Base-by-base conservation (phyloP, 2,113 vertebrate species). In the Malaclemys terrapin region DNA sequence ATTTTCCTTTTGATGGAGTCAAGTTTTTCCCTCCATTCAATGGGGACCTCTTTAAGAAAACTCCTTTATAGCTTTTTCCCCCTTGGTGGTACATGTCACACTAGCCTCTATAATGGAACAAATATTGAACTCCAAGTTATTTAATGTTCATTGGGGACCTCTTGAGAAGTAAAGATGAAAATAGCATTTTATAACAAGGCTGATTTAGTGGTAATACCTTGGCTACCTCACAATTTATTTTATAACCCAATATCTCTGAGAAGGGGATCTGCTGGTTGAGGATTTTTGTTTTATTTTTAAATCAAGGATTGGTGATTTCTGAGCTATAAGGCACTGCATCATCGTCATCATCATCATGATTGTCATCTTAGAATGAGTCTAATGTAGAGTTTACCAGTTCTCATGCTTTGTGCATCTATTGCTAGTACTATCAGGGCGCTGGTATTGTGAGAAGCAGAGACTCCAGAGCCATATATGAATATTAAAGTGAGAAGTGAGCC, bases 21-120 rank as follows among this genome's bases (percentile, higher is more conserved):
- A 88, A 7, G 3, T 47, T 35, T 95, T 92, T 92, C 65, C 42
- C 49, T 80, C 12, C 1, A 59, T 27, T 88, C 57, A 91, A 1
- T 76, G 8, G 84, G 16, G 49, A 52, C 4, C 4, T 88, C 84
- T 86, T 94, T 82, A 84, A 84, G 47, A 94, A 92, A 95, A 86
- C 56, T 80, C 38, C 22, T 75, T 88, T 47, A 91, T 22, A 57
- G 14, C 3, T 31, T 11, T 4, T 9, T 24, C 80, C 38, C 1
- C 8, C 25, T 75, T 75, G n/a, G 6, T 56, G 8, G 50, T 2
- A 89, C 69, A 62, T 82, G 92, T 93, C 53, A 91, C 8, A 80
- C 56, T 84, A 91, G 78, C 1, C 14, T 91, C 89, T 84, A 69
- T 29, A 86, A 25, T n/a, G 35, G 52, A 31, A 75, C 22, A 83